Evolutionary conservation across 2,888 invertebrate genomes (phyloP).

Genomic region (Athripsodes cinereus): DNA sequence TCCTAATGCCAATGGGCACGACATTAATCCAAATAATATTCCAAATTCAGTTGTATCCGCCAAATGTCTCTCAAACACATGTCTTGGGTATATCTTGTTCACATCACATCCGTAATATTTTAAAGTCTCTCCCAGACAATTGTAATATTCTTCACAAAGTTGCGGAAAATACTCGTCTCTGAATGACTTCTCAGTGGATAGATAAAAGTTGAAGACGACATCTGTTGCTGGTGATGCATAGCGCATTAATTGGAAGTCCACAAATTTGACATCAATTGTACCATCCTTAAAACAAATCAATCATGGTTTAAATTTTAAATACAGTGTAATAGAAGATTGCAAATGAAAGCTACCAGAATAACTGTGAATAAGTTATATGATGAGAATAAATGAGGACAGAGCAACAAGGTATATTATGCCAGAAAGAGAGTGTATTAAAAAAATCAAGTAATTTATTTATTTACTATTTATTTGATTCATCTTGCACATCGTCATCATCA

Average conservation of each 20-base stretch:
- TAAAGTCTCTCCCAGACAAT: neutral
- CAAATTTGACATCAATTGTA: neutral
- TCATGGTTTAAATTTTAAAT: too few relatives aligned
- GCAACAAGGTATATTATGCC: too few relatives aligned
- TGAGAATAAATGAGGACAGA: too few relatives aligned
- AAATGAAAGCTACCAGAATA: too few relatives aligned
- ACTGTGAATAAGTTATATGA: too few relatives aligned
- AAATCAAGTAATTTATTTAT: too few relatives aligned
- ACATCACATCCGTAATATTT: neutral
- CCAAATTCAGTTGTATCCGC: neutral
- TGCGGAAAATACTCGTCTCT: neutral
- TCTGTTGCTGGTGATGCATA: neutral
- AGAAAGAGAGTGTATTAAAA: too few relatives aligned
- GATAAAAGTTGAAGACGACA: neutral
- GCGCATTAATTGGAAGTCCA: neutral
- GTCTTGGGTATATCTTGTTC: neutral
- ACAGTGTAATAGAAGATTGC: too few relatives aligned
- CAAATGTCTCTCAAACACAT: neutral
- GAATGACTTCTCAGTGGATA: neutral
- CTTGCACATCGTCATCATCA: too few relatives aligned
- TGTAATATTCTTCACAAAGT: neutral
- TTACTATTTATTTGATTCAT: too few relatives aligned
- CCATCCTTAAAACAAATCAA: neutral
- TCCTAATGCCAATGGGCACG: too few relatives aligned
- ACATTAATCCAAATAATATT: too few relatives aligned